Evolutionary conservation across 2,797 vertebrate species (phyloP).

Genomic region (Melopsittacus undulatus): DNA sequence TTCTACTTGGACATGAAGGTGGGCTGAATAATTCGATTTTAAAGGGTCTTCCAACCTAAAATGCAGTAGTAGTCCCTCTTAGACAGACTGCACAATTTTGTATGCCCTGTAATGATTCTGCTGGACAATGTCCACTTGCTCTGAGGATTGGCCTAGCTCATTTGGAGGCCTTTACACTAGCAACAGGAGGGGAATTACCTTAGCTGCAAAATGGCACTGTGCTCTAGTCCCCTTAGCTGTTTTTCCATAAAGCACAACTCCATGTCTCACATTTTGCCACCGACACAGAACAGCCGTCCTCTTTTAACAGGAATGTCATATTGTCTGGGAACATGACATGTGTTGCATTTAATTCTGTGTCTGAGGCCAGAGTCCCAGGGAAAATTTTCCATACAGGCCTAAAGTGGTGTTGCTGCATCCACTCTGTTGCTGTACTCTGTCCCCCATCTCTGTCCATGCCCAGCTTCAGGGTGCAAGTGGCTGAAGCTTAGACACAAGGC

Average conservation of each 20-base stretch:
- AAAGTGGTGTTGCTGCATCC: neutral
- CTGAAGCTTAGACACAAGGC: neutral
- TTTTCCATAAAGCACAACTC: neutral
- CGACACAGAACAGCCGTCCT: neutral
- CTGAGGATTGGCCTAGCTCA: neutral
- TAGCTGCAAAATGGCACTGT: neutral
- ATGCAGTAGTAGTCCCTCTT: neutral
- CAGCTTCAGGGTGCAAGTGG: neutral
- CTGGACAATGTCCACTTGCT: neutral
- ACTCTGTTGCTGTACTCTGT: neutral
- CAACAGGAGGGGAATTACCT: neutral
- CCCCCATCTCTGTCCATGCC: neutral
- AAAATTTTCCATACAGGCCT: neutral
- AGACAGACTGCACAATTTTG: neutral
- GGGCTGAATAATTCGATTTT: constrained; percentile 11
- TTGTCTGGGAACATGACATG: neutral
- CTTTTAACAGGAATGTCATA: neutral
- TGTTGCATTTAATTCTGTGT: neutral
- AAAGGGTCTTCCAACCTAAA: neutral
- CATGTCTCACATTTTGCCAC: neutral
- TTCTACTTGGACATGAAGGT: neutral
- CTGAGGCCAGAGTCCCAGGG: neutral
- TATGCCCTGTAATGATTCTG: neutral
- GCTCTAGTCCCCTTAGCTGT: neutral
- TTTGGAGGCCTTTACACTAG: neutral